phyloP scores from a whole-genome alignment of 2,113 vertebrate genomes.

The Limnothrissa miodon region DNA sequence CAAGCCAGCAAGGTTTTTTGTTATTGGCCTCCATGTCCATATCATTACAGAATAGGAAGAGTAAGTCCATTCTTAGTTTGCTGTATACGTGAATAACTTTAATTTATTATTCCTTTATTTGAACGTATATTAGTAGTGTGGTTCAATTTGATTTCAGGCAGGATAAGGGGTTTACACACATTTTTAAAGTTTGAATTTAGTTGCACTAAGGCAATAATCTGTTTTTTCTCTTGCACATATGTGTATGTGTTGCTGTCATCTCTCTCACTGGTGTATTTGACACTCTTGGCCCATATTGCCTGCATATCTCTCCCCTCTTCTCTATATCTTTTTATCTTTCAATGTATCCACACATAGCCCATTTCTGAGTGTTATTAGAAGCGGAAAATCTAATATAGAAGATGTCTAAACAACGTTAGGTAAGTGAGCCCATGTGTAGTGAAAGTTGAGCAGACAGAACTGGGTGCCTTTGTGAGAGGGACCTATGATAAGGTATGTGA shows the following conservation, averaged over 20 bases:
- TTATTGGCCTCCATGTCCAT: too few relatives aligned
- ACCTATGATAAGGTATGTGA: slow-evolving; percentile 19
- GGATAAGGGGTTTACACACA: too few relatives aligned
- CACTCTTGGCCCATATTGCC: neutral
- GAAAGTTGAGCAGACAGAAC: neutral
- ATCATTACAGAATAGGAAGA: too few relatives aligned
- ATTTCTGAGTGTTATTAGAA: neutral
- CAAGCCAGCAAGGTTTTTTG: too few relatives aligned
- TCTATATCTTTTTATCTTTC: neutral
- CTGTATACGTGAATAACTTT: too few relatives aligned
- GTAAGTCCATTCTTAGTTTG: too few relatives aligned
- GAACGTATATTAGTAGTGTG: too few relatives aligned
- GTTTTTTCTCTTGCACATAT: neutral
- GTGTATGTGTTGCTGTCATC: neutral
- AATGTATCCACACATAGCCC: neutral
- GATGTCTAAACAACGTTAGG: neutral
- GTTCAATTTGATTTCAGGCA: too few relatives aligned
- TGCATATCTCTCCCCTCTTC: neutral
- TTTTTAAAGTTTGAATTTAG: too few relatives aligned
- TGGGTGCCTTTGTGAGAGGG: slow-evolving; percentile 27
- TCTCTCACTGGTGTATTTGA: neutral
- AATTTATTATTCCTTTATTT: too few relatives aligned
- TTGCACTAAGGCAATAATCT: too few relatives aligned
- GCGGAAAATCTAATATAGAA: neutral
- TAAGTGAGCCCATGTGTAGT: neutral